Base-by-base conservation (phyloP, 2,888 invertebrate genomes). In the Oligia latruncula region DNA sequence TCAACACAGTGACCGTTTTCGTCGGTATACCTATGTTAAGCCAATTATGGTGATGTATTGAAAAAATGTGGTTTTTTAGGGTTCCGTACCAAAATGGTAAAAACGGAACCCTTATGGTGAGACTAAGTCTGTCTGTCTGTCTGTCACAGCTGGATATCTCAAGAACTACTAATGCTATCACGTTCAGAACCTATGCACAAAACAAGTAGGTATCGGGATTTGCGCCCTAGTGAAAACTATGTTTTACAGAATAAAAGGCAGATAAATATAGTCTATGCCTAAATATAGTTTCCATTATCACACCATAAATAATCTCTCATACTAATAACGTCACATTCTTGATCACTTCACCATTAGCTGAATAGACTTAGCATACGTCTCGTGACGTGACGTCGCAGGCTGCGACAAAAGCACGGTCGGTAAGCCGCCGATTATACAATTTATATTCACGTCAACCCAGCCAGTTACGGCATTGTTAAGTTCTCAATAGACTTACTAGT, bases 301-400 rank as follows among this genome's bases (percentile, higher is more conserved):
- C 23, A 9, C 49, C 62, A 73, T 43, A 68, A 74, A 82, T 72
- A 77, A 60, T 64, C n/a, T 23, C 8, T 11, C 9, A 60, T 29
- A 77, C 49, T 68, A 89, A 90, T 90, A 90, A 92, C 78, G 80
- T 78, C 80, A 77, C 60, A 58, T 76, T 80, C 75, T 66, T 78
- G 77, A 86, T 86, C 76, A 84, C 76, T 84, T 86, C 84, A 83
- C 91, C 83, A 91, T 93, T 92, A 91, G 89, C 86, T 88, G 82
- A 91, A 91, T 91, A 92, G 85, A 90, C 79, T 85, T 81, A 87
- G 83, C 77, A 52, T 84, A 75, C 72, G 85, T 75, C 78, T 73
- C 74, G 76, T 80, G 60, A 77, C 64, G 80, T 83, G 85, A 83
- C 83, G 85, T 75, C 74, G 65, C 55, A 67, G 70, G 72, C 81